Evolutionary conservation across 1,140 invertebrate genomes (phyloP).

Genomic region (Latrodectus geometricus): DNA sequence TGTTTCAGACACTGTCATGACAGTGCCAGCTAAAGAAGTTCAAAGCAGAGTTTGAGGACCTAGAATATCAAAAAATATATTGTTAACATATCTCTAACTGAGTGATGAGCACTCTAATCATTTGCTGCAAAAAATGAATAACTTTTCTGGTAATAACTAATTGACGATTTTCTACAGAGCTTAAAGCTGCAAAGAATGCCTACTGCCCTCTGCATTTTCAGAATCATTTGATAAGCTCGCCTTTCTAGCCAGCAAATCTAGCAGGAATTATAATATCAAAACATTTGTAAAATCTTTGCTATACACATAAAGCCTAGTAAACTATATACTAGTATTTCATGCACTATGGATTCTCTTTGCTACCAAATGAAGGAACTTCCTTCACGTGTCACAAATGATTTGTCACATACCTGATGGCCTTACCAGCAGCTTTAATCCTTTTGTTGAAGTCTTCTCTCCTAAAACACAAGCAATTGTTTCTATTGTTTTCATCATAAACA

Average conservation of each 20-base stretch:
- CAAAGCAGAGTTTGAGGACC: constrained; percentile 8
- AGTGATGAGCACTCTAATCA: constrained; percentile 9
- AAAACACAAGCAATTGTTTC: neutral
- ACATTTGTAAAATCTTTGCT: neutral
- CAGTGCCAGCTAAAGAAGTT: neutral
- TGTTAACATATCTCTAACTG: neutral
- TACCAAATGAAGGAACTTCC: neutral
- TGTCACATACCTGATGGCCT: neutral
- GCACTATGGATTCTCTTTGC: neutral
- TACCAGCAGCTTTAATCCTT: neutral
- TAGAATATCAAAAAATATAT: constrained; percentile 4
- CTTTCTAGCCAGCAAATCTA: constrained; percentile 17
- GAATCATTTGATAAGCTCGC: constrained; percentile 6
- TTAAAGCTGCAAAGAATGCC: constrained; percentile 27
- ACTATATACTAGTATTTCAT: neutral
- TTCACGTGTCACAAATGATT: no score
- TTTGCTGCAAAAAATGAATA: neutral
- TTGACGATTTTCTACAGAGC: neutral
- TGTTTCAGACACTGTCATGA: neutral
- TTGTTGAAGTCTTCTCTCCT: neutral
- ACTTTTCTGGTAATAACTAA: neutral
- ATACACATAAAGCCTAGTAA: neutral
- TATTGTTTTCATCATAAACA: constrained; percentile 46
- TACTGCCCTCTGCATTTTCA: neutral
- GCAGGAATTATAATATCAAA: neutral